These are phyloP conservation scores for Centrocercus urophasianus DNA, from an alignment of 2,113 vertebrate species.

Conservation along the genomic window DNA sequence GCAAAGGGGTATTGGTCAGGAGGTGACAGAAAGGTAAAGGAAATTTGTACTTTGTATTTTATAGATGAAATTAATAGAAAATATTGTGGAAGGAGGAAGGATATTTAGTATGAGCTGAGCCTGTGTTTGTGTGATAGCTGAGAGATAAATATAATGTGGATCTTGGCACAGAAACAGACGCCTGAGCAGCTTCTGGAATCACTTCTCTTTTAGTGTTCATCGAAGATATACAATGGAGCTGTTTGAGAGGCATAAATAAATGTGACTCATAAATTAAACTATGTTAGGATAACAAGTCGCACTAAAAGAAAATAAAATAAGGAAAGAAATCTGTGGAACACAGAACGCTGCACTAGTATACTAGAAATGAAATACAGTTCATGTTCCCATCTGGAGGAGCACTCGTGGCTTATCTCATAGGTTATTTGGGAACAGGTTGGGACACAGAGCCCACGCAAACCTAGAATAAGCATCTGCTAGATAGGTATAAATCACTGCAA, in stretches of 20 bases:
- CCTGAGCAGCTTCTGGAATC: slow-evolving; percentile 62
- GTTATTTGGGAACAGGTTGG: slow-evolving; percentile 21
- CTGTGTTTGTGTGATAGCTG: slow-evolving; percentile 75
- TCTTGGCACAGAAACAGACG: slow-evolving; percentile 64
- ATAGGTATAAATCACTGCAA: slow-evolving; percentile 11
- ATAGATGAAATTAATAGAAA: slow-evolving; percentile 47
- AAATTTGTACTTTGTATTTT: slow-evolving; percentile 64
- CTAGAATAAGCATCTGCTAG: neutral
- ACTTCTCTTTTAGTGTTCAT: slow-evolving; percentile 62
- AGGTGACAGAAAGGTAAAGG: slow-evolving; percentile 40
- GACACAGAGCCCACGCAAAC: neutral
- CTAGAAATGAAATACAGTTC: slow-evolving; percentile 56
- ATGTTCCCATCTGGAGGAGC: slow-evolving; percentile 5
- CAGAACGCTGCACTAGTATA: slow-evolving; percentile 1
- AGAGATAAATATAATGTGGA: slow-evolving; percentile 74
- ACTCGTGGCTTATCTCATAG: neutral
- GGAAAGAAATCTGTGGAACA: slow-evolving; percentile 62
- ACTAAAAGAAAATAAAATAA: slow-evolving; percentile 71
- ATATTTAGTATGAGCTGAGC: slow-evolving; percentile 44
- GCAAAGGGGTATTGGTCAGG: neutral
- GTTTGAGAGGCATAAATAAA: slow-evolving; percentile 72
- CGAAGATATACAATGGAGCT: slow-evolving; percentile 56
- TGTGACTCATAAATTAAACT: slow-evolving; percentile 69
- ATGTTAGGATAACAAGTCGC: slow-evolving; percentile 69
- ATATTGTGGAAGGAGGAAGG: slow-evolving; percentile 41